Evolutionary conservation across 2,797 vertebrate species (phyloP), one percentile per base, ranked within the genome.

Genomic region (Etheostoma nigrum): DNA sequence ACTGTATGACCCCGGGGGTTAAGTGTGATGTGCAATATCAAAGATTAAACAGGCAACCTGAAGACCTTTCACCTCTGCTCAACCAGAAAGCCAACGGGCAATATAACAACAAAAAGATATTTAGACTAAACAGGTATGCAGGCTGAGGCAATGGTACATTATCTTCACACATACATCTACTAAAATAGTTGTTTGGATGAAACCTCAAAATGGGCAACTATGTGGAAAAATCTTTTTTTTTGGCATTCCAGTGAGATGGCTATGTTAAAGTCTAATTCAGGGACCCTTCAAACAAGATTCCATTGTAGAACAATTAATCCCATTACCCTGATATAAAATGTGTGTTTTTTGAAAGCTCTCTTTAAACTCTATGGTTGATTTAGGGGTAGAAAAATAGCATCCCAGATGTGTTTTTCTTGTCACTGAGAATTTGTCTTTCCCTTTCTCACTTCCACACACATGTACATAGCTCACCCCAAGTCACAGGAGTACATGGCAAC

Each of bases 401-500:
- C 18, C 44, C 2, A 4, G 47, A 76, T 75, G 65, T 62, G 18
- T 69, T 85, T 76, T 75, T 59, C 23, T 48, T 62, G 40, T 30
- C 27, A 36, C 40, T 36, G 65, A 62, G 21, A 82, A 75, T 72
- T 44, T 57, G 30, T 78, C 19, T 75, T 30, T 15, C 48, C 19
- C 25, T 51, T 77, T 78, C 69, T 75, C 42, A 47, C 57, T 61
- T 51, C 54, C 73, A 75, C 65, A 74, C 67, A 72, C 21, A 64
- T 42, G 7, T 60, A 71, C 67, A 81, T 45, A 30, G 44, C 66
- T 69, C 73, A 81, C 40, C 67, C 36, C 36, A 5, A 81, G 68
- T 54, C 79, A 76, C 76, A 84, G 65, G 80, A 71, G 49, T 88
- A 90, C 89, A 92, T 90, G 87, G 91, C 86, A 92, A 92, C 89